A percentile compares a stretch with the other conserved stretches of the same genome.
phyloP scores from a whole-genome alignment of 2,113 vertebrate genomes.

The Dryoscopus gambensis region DNA sequence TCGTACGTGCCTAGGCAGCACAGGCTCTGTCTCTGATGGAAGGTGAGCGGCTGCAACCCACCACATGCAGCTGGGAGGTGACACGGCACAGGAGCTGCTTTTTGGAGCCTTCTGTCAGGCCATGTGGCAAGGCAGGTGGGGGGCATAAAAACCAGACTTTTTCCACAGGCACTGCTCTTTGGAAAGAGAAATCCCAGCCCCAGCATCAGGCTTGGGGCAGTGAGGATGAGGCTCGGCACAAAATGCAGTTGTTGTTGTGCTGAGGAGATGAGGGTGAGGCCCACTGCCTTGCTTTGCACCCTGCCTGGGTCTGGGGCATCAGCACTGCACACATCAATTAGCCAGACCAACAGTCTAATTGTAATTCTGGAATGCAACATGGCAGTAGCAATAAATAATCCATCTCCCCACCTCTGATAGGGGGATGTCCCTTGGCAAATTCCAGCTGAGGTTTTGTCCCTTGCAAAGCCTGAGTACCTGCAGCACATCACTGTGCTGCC shows the following conservation, averaged over 20 bases:
- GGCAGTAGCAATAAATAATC: not conserved
- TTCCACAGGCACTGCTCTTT: not conserved
- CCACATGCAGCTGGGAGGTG: fast-evolving
- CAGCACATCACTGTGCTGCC: not conserved
- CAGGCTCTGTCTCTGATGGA: not conserved
- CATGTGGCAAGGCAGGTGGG: not conserved
- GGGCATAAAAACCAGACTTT: not conserved
- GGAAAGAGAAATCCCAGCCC: not conserved
- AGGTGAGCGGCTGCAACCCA: not conserved
- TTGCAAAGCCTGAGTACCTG: not conserved
- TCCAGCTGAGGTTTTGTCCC: not conserved
- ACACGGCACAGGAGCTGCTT: not conserved
- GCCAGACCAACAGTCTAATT: not conserved
- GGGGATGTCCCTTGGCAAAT: not conserved
- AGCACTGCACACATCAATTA: not conserved
- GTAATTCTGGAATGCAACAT: not conserved
- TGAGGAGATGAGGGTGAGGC: not conserved
- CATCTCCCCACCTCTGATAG: not conserved
- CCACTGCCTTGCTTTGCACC: not conserved
- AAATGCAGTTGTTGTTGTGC: not conserved
- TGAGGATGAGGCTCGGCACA: not conserved
- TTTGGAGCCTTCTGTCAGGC: not conserved
- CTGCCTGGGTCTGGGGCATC: not conserved
- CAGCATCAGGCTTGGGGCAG: not conserved
- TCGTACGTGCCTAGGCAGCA: not conserved